Evolutionary conservation across 2,888 invertebrate genomes (phyloP).

Genomic region (Andricus curvator): DNA sequence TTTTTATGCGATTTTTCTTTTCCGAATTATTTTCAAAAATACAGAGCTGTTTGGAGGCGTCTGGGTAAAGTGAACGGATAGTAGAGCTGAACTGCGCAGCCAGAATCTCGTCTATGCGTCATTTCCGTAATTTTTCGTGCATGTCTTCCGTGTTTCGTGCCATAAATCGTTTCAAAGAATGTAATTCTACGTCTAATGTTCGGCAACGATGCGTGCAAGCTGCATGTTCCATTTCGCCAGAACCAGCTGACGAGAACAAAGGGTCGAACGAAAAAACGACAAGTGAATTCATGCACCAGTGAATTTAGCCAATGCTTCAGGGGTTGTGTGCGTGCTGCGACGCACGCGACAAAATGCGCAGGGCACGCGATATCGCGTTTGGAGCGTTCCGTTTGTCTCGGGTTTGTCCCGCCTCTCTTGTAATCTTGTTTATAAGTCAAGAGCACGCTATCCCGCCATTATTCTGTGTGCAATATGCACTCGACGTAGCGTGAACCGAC

Average conservation of each 20-base stretch:
- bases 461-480: conserved; percentile 21
- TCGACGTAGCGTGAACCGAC: not conserved
- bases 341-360: conserved; percentile 36
- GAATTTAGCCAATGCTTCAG: not conserved
- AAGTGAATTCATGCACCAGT: conserved; percentile 24
- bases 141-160: not conserved
- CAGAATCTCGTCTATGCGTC: not conserved
- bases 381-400: not conserved
- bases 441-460: conserved; percentile 30
- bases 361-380: conserved; percentile 36
- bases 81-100: not conserved
- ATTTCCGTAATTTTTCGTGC: not conserved
- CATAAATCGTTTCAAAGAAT: not conserved
- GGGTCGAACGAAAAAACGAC: conserved; percentile 30
- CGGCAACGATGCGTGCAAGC: not conserved
- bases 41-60: too few species aligned
- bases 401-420: conserved; percentile 7
- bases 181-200: not conserved
- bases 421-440: conserved; percentile 35
- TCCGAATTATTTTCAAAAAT: too few species aligned
- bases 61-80: too few species aligned
- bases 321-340: conserved; percentile 12
- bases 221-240: conserved; percentile 25
- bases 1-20: too few species aligned
- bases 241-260: conserved; percentile 33